phyloP scores from a whole-genome alignment of 2,113 vertebrate genomes.

The Spilogale gracilis region DNA sequence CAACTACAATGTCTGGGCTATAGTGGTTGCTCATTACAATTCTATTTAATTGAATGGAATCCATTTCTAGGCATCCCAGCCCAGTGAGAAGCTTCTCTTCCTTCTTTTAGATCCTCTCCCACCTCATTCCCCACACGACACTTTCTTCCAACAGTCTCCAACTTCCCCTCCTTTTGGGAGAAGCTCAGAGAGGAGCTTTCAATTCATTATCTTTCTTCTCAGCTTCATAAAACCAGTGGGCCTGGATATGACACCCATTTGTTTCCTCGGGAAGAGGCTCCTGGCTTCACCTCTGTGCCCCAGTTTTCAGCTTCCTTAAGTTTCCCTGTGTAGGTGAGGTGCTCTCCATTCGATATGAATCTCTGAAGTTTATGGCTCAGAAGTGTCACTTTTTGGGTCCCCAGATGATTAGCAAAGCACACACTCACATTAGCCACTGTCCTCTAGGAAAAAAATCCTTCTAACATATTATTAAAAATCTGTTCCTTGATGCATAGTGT shows the following conservation, averaged over 20 bases:
- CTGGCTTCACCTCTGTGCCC: not conserved
- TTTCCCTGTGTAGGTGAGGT: fast-evolving
- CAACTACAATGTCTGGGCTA: not conserved
- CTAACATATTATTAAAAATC: not conserved
- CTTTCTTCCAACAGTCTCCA: not conserved
- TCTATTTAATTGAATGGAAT: not conserved
- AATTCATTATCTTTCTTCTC: not conserved
- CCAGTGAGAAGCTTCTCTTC: fast-evolving
- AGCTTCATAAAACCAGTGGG: not conserved
- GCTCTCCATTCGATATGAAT: not conserved
- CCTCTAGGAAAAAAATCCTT: not conserved
- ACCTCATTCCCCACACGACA: fast-evolving
- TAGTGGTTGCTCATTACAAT: not conserved
- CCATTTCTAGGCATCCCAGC: not conserved
- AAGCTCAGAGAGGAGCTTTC: no score
- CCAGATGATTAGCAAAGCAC: not conserved
- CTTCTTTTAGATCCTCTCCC: not conserved
- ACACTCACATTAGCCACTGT: not conserved
- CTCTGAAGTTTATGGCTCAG: not conserved
- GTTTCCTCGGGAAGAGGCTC: fast-evolving
- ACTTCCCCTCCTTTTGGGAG: no score
- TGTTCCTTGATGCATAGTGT: not conserved
- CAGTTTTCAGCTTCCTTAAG: no score
- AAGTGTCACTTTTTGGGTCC: not conserved
- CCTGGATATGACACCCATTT: fast-evolving